Evolutionary conservation across 2,113 vertebrate species (phyloP).

Genomic region (Callocephalon fimbriatum): DNA sequence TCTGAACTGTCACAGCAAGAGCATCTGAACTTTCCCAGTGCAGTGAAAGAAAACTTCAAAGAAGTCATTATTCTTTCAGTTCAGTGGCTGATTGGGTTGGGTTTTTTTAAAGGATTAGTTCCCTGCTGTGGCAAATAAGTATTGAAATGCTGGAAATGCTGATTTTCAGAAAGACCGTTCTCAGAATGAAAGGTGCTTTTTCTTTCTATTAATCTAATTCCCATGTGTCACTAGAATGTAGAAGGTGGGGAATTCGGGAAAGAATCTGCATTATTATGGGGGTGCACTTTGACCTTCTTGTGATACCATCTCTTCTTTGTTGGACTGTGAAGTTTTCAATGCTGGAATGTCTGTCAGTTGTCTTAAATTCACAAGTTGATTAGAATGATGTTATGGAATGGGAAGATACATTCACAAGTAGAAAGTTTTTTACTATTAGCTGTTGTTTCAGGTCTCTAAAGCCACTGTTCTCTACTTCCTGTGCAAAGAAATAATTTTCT

Average conservation of each 20-base stretch:
- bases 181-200: slow-evolving; percentile 57
- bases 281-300: slow-evolving; percentile 27
- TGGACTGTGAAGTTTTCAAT: neutral
- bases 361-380: neutral
- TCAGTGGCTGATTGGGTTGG: slow-evolving; percentile 35
- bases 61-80: slow-evolving; percentile 58
- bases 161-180: slow-evolving; percentile 52
- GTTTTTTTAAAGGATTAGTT: slow-evolving; percentile 56
- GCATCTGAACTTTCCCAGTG: slow-evolving; percentile 61
- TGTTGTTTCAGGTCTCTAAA: neutral
- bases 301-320: slow-evolving; percentile 1
- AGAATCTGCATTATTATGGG: slow-evolving; percentile 29
- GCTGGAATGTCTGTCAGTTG: neutral
- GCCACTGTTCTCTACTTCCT: neutral
- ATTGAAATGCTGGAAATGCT: slow-evolving; percentile 53
- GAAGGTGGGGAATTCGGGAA: neutral
- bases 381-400: neutral
- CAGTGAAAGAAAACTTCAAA: slow-evolving; percentile 62
- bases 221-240: slow-evolving; percentile 41
- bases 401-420: neutral
- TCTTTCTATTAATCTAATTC: slow-evolving; percentile 37
- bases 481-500: slow-evolving; percentile 41
- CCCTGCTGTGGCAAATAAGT: slow-evolving; percentile 59
- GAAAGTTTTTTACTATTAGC: neutral
- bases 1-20: slow-evolving; percentile 58